Conservation (phyloP, 2,797 vertebrate genomes). For the Bradypodion pumilum region DNA sequence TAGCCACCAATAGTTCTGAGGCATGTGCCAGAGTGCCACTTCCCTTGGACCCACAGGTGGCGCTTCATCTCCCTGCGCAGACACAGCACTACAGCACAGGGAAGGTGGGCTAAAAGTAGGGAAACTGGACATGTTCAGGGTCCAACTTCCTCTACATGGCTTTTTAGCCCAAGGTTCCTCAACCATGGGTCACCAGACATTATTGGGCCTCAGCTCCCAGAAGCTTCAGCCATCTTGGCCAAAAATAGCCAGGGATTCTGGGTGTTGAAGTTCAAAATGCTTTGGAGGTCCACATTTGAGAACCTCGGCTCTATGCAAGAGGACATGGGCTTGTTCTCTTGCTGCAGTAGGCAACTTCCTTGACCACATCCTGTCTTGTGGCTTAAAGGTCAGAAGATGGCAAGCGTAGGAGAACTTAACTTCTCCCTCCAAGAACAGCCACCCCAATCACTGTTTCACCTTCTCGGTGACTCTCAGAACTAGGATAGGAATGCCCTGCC, state of each 20-base stretch:
- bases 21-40: background rate
- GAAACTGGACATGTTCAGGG: background rate
- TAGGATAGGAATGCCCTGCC: background rate
- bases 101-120: background rate
- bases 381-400: background rate
- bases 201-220: too few species aligned
- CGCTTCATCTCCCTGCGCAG: background rate
- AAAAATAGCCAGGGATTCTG: too few species aligned
- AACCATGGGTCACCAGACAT: too few species aligned
- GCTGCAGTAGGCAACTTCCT: background rate
- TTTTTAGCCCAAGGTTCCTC: too few species aligned
- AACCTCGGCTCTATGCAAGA: background rate
- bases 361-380: background rate
- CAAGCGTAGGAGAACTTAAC: background rate
- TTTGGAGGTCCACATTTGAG: too few species aligned
- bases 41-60: background rate
- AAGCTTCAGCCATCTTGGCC: too few species aligned
- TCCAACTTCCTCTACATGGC: background rate
- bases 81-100: background rate
- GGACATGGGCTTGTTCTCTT: background rate
- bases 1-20: background rate
- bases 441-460: background rate
- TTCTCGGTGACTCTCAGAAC: background rate
- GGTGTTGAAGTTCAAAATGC: too few species aligned
- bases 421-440: background rate